A percentile compares a stretch with the other conserved stretches of the same genome.
These are phyloP conservation scores for Aplochiton taeniatus DNA, from an alignment of 2,797 vertebrate genomes.

Conservation along the genomic window DNA sequence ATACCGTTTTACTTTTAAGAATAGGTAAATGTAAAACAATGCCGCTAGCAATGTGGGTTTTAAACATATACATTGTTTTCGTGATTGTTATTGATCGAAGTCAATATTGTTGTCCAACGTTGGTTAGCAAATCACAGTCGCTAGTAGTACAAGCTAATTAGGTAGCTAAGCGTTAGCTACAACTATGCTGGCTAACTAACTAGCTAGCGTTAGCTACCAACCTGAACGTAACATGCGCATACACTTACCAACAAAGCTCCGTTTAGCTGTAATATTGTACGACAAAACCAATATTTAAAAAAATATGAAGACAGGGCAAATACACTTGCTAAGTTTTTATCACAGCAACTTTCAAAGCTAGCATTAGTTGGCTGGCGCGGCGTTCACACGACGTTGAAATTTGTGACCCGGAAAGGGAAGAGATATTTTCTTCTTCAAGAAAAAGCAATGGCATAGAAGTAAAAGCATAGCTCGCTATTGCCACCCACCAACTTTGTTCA, in stretches of 20 bases:
- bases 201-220: no score
- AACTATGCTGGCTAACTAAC: not conserved
- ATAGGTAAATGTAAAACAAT: no score
- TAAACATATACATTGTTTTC: no score
- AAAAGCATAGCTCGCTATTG: not conserved
- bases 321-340: slow-evolving; percentile 10
- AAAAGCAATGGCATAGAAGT: not conserved
- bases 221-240: no score
- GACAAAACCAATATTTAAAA: not conserved
- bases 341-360: slow-evolving; percentile 51
- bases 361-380: slow-evolving; percentile 35
- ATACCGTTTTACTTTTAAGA: no score
- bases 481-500: not conserved
- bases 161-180: slow-evolving; percentile 22
- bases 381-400: slow-evolving; percentile 67
- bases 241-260: no score
- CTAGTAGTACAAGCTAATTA: not conserved
- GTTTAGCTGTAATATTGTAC: no score
- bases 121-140: slow-evolving; percentile 49
- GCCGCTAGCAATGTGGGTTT: no score
- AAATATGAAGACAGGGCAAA: not conserved
- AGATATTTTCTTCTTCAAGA: not conserved
- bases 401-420: slow-evolving; percentile 68
- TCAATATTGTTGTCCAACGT: slow-evolving; percentile 38
- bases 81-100: no score